Evolutionary conservation across 2,113 vertebrate genomes (phyloP), one percentile per base, ranked within the genome.

Genomic region (Protobothrops flavoviridis): DNA sequence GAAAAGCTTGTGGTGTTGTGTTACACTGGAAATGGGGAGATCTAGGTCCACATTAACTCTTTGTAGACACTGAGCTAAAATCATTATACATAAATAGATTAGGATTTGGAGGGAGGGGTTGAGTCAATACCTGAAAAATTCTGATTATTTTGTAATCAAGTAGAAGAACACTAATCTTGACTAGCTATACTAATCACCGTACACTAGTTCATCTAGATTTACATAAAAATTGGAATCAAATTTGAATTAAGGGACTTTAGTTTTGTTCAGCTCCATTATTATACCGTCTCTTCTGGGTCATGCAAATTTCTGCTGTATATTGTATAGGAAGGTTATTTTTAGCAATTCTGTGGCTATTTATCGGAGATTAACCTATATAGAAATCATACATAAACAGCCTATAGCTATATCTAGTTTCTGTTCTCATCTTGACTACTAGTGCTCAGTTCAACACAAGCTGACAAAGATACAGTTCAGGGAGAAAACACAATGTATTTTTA

Each of bases 341-440:
- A 86, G 43, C 29, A 57, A 26, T 50, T 85, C 55, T 86, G 26
- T 61, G 21, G n/a, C 55, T 90, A 55, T 45, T 33, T 5, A 45
- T 81, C 23, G 43, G 64, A 21, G 39, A 89, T 90, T 74, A 90
- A 93, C 88, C 55, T 93, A 55, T 53, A 93, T 61, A 85, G 50
- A 90, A 93, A 90, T 53, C 43, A 90, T 29, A 86, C 74, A 93
- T 59, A 93, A 90, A 86, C 45, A 93, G 92, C 88, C 92, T 81
- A 89, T 43, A 86, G 92, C 45, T 86, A 86, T n/a, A 90, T 52
- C 33, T 90, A 15, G n/a, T 90, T 61, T 90, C 53, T 90, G 11
- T 90, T 39, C 43, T 15, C 88, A 90, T 61, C 53, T 43, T 93
- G 69, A 85, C 5, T 33, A 85, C 33, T 53, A 45, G 15, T 45